Evolutionary conservation across 2,113 vertebrate species (phyloP).

Genomic region (Erythrocercus mccallii): DNA sequence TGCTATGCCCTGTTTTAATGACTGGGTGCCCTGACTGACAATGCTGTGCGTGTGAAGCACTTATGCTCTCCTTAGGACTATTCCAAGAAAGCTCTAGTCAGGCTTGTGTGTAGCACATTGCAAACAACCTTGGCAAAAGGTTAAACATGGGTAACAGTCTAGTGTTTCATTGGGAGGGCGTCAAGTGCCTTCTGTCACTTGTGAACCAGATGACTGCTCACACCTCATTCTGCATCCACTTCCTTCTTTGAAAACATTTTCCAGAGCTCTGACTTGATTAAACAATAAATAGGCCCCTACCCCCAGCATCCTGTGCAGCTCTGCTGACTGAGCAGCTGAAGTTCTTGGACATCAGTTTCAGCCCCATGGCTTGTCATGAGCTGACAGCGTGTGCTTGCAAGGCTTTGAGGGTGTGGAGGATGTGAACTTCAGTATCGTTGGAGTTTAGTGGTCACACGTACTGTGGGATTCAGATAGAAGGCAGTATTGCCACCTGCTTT

Average conservation of each 20-base stretch:
- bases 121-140: background rate
- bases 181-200: background rate
- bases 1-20: accelerated
- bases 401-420: background rate
- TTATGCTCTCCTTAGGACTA: background rate
- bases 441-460: background rate
- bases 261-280: background rate
- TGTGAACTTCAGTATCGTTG: accelerated
- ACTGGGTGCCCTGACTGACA: background rate
- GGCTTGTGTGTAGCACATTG: background rate
- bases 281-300: background rate
- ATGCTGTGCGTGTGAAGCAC: background rate
- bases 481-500: background rate
- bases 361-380: background rate
- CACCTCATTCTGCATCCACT: background rate
- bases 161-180: background rate
- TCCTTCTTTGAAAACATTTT: background rate
- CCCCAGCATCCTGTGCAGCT: background rate
- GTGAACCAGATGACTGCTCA: background rate
- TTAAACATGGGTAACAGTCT: background rate
- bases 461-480: background rate
- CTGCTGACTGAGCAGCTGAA: background rate
- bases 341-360: background rate
- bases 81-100: background rate
- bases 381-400: accelerated